Evolutionary conservation across 1,140 invertebrate genomes (phyloP).

Genomic region (Ceratina japonica): DNA sequence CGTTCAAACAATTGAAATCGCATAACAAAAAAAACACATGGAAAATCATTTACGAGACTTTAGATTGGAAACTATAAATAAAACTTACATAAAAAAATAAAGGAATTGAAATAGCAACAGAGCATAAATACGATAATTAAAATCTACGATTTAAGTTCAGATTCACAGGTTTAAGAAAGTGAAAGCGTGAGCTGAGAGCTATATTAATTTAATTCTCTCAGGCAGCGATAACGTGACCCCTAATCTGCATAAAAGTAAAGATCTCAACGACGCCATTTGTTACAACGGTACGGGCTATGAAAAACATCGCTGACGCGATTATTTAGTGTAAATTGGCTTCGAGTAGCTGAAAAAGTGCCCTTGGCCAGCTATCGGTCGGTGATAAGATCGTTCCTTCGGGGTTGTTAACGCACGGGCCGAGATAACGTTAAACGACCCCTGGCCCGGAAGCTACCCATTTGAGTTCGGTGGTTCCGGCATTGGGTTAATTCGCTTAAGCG

Average conservation of each 20-base stretch:
- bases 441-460: conserved; percentile 62
- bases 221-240: background rate
- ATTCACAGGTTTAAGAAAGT: background rate
- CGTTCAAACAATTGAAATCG: background rate
- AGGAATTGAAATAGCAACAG: background rate
- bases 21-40: background rate
- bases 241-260: background rate
- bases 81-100: background rate
- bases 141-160: background rate
- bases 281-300: background rate
- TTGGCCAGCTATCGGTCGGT: conserved; percentile 19
- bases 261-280: background rate
- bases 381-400: conserved; percentile 55
- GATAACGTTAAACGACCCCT: conserved; percentile 61
- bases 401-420: conserved; percentile 52
- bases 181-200: background rate
- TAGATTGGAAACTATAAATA: background rate
- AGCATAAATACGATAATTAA: background rate
- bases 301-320: conserved; percentile 1
- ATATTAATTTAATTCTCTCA: background rate
- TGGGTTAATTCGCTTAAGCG: conserved; percentile 47
- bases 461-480: conserved; percentile 59
- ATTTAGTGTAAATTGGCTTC: background rate
- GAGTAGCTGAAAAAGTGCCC: conserved; percentile 25
- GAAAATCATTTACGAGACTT: background rate